Evolutionary conservation across 2,888 invertebrate genomes (phyloP).

Genomic region (Biston stratarius): DNA sequence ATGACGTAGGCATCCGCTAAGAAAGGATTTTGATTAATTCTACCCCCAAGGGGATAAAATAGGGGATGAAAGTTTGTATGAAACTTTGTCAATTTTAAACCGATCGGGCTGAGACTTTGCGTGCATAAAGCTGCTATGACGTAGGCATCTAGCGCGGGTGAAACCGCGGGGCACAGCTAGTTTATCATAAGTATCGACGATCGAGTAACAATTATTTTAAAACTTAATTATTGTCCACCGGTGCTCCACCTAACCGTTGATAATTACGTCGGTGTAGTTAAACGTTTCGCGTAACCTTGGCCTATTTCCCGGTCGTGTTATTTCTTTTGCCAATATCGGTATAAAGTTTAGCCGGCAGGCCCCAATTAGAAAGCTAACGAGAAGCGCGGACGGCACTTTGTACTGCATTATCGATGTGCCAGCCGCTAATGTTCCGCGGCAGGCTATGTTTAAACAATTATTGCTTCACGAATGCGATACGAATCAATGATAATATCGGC

Average conservation of each 20-base stretch:
- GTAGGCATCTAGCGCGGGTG: no score
- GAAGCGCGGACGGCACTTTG: conserved; percentile 57
- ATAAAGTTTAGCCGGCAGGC: conserved; percentile 45
- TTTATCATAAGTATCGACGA: conserved; percentile 72
- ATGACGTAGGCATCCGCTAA: no score
- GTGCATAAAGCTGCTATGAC: no score
- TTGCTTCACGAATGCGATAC: conserved; percentile 78
- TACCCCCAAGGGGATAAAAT: no score
- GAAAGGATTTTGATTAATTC: no score
- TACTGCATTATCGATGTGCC: conserved; percentile 75
- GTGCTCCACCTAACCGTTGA: conserved; percentile 59
- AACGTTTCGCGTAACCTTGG: conserved; percentile 59
- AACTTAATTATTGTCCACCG: conserved; percentile 68
- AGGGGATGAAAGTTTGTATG: no score
- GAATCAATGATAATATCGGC: conserved; percentile 82
- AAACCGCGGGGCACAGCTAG: no score
- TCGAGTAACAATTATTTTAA: conserved; percentile 75
- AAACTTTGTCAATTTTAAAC: no score
- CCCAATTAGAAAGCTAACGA: conserved; percentile 71
- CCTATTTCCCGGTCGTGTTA: conserved; percentile 52
- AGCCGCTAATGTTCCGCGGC: conserved; percentile 73
- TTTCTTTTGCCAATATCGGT: conserved; percentile 50
- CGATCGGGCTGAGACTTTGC: no score
- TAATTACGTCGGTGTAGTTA: conserved; percentile 58
- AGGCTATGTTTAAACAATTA: conserved; percentile 83